Conservation (phyloP, 1,140 invertebrate genomes). For the Listronotus oregonensis region DNA sequence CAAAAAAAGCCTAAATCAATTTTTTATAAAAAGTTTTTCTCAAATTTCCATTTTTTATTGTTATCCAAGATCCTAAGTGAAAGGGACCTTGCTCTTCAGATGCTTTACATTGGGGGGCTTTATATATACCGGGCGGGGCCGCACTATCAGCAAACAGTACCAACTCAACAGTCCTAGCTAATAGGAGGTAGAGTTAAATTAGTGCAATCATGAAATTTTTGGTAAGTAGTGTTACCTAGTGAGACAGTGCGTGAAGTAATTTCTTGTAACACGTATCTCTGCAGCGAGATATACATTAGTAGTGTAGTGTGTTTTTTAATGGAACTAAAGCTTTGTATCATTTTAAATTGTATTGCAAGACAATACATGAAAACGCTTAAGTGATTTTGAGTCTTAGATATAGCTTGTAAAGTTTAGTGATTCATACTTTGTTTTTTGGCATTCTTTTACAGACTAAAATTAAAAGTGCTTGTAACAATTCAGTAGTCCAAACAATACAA, state of each 20-base stretch:
- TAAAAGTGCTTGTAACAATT: no score
- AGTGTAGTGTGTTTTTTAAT: no score
- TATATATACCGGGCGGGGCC: conserved; percentile 50
- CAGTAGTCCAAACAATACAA: no score
- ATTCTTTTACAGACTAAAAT: no score
- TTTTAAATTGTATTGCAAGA: no score
- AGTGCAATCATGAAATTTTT: conserved; percentile 49
- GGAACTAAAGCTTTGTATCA: no score
- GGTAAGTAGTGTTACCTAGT: conserved; percentile 45
- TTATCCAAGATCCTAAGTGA: conserved; percentile 43
- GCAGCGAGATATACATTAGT: no score
- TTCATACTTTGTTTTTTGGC: no score
- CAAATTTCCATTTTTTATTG: conserved; percentile 21
- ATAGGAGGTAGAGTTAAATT: conserved; percentile 48
- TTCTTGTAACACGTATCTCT: no score
- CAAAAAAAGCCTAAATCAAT: not conserved
- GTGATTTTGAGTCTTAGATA: no score
- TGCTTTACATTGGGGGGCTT: conserved; percentile 45
- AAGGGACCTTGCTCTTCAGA: conserved; percentile 55
- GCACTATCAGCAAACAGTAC: conserved; percentile 40
- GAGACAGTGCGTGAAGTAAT: conserved; percentile 1
- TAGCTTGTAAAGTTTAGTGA: no score
- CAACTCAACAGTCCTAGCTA: conserved; percentile 52
- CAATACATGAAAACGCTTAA: no score
- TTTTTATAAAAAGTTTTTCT: conserved; percentile 19